phyloP scores from a whole-genome alignment of 2,113 vertebrate genomes.

The Falcunculus frontatus region DNA sequence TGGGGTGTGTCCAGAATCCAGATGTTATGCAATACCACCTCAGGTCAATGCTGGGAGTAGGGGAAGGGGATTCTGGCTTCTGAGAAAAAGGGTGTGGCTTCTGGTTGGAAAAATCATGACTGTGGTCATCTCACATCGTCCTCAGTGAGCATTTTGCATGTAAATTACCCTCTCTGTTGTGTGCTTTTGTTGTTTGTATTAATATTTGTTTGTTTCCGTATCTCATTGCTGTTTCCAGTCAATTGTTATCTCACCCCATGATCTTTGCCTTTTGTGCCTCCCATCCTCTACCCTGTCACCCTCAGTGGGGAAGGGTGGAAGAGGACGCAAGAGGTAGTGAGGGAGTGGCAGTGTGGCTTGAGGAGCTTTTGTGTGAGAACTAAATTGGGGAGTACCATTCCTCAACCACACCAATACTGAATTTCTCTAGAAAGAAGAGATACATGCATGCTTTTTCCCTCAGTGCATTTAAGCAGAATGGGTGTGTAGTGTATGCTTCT shows the following conservation, averaged over 20 bases:
- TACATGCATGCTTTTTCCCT: not conserved
- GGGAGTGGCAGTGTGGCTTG: accelerated
- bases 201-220: not conserved
- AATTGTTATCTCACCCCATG: not conserved
- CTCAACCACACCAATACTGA: not conserved
- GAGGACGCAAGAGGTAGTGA: not conserved
- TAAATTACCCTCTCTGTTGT: not conserved
- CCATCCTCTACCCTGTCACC: not conserved
- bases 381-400: not conserved
- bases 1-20: not conserved
- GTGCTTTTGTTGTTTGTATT: not conserved
- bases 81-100: not conserved
- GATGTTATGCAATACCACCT: not conserved
- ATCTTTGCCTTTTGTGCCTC: not conserved
- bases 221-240: not conserved
- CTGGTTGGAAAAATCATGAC: not conserved
- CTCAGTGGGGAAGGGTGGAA: not conserved
- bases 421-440: slow-evolving; percentile 33
- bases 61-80: not conserved
- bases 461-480: not conserved
- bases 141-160: not conserved
- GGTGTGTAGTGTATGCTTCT: not conserved
- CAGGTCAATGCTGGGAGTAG: not conserved
- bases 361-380: not conserved
- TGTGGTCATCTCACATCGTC: not conserved